Base-by-base conservation (phyloP, 2,113 vertebrate genomes). In the Electrona antarctica region DNA sequence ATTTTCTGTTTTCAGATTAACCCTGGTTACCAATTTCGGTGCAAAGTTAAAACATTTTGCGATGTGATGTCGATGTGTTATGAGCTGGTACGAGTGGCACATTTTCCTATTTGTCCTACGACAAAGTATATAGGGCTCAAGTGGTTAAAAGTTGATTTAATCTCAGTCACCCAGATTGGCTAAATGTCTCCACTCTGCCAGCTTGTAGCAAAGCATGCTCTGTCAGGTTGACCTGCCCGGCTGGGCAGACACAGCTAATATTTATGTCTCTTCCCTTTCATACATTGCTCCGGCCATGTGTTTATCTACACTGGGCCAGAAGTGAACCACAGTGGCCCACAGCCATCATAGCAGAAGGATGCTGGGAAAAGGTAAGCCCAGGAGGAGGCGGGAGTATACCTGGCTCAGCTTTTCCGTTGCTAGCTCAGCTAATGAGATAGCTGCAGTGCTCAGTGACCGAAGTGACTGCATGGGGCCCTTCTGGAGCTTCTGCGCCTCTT, bases 381-480 rank as follows among this genome's bases (percentile, higher is more conserved):
- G 63, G 63, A 29, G 48, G 49, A 63, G 78, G n/a, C 46, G 56
- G 55, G 74, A 58, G 21, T 21, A 57, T 8, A 41, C 10, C 9
- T 59, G 33, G 45, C 79, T 82, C 78, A 76, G 83, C 5, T 8
- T 29, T 58, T 58, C n/a, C 28, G 7, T 9, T 21, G 8, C 78
- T 46, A 70, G 71, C 65, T 56, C 69, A 7, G 7, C 62, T 51
- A 8, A 14, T 7, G 15, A 69, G 54, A 65, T 75, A 79, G 77
- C n/a, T 71, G 51, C 6, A 50, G 14, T 41, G 33, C 33, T 41
- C 33, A 41, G 5, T 41, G 33, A 41, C 33, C 33, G 33, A 41
- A 41, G 33, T 2, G 33, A 41, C 33, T 41, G 21, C 21, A 21
- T 21, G 33, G 33, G 3, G 33, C 33, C 33, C 33, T 41, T 41